Percentiles rank a stretch among this genome's conserved stretches.
These are phyloP conservation scores for Reticulitermes lucifugus DNA, from an alignment of 2,888 invertebrate species.

Conservation along the genomic window DNA sequence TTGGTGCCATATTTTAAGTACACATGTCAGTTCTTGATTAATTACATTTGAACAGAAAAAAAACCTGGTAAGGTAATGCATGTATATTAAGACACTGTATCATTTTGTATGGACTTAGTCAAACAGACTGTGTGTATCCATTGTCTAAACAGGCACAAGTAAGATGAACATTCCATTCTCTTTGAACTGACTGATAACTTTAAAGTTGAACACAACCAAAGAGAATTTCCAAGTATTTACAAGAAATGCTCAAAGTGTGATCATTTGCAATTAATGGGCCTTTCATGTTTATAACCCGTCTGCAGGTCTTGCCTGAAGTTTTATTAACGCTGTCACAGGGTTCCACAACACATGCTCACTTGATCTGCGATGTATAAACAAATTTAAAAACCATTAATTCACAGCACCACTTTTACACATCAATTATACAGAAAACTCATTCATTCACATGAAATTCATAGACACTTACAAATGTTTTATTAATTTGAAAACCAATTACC, in stretches of 20 bases:
- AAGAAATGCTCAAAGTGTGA: background rate
- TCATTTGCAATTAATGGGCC: background rate
- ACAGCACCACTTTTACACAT: conserved; percentile 43
- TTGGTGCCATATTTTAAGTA: conserved; percentile 1
- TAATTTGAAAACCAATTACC: conserved; percentile 21
- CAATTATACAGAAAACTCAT: background rate
- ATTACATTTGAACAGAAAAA: background rate
- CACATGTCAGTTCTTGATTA: background rate
- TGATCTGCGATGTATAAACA: background rate
- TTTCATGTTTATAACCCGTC: background rate
- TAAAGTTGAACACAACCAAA: background rate
- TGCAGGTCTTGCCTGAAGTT: background rate
- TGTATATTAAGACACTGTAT: background rate
- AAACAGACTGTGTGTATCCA: background rate
- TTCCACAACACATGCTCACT: background rate
- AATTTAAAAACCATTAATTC: conserved; percentile 32
- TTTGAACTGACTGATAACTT: background rate
- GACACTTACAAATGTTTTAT: conserved; percentile 22
- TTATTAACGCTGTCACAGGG: background rate
- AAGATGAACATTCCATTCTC: background rate
- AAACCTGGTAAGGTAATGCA: too few species aligned
- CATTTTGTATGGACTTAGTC: background rate
- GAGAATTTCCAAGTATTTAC: background rate
- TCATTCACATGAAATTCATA: conserved; percentile 17
- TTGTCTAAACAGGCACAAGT: background rate